Evolutionary conservation across 2,113 vertebrate species (phyloP).

Genomic region (Oncorhynchus keta): DNA sequence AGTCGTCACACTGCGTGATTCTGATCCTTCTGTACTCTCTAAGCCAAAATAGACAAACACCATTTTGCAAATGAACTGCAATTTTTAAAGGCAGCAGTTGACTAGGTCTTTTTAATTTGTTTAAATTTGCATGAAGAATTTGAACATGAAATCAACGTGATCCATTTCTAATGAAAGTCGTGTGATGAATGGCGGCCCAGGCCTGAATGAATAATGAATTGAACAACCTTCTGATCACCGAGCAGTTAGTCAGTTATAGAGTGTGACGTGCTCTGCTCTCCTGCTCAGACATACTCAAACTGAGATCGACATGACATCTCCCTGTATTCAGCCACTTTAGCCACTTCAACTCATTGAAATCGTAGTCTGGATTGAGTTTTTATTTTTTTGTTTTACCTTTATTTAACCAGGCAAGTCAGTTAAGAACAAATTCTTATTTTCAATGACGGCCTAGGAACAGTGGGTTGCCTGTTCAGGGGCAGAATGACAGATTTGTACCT

Average conservation of each 20-base stretch:
- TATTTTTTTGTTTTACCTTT: no score
- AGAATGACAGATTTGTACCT: no score
- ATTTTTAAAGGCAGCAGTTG: no score
- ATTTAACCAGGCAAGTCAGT: no score
- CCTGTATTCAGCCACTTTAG: not conserved
- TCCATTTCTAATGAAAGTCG: not conserved
- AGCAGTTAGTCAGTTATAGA: not conserved
- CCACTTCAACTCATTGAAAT: not conserved
- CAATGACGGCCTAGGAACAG: no score
- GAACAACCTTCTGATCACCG: not conserved
- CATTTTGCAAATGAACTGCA: no score
- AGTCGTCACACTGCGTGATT: not conserved
- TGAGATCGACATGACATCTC: not conserved
- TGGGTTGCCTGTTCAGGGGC: no score
- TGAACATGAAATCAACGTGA: not conserved
- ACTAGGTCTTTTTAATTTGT: no score
- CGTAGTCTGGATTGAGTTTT: not conserved
- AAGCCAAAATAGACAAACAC: no score
- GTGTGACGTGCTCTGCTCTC: not conserved
- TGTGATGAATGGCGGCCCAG: not conserved
- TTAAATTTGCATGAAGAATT: no score
- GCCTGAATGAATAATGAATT: slow-evolving; percentile 12
- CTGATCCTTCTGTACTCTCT: no score
- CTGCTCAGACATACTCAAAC: not conserved
- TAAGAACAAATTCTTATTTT: no score